A percentile compares a stretch with the other conserved stretches of the same genome.
Conservation (phyloP, 2,113 vertebrate species). For the Actenoides lindsayi region DNA sequence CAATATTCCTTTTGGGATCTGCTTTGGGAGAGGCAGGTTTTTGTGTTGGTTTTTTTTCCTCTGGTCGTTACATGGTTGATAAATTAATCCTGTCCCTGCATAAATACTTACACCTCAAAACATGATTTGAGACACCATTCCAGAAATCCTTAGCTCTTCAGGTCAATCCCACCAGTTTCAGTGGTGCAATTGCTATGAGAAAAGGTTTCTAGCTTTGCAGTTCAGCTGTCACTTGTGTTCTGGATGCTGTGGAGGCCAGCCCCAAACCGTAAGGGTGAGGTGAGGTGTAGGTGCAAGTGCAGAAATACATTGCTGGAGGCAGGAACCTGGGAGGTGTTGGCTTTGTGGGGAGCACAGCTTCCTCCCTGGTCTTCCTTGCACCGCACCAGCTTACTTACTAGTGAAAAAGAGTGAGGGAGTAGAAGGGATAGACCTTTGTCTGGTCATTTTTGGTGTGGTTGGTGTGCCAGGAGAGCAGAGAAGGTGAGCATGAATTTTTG, state of each 20-base stretch:
- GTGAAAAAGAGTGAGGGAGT: background rate
- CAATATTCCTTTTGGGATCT: background rate
- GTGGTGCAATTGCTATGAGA: background rate
- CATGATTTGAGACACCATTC: background rate
- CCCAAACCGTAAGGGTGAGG: background rate
- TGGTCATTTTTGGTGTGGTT: background rate
- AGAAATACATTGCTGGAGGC: background rate
- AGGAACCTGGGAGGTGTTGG: background rate
- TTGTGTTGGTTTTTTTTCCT: background rate
- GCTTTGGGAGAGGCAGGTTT: background rate
- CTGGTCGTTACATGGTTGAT: background rate
- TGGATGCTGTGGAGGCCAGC: background rate
- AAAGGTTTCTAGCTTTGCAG: background rate
- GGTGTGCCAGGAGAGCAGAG: background rate
- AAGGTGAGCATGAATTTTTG: background rate
- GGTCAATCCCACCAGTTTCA: background rate
- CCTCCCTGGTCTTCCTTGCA: background rate
- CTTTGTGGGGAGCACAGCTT: background rate
- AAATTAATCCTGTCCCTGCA: background rate
- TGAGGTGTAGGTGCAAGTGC: background rate
- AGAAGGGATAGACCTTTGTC: background rate
- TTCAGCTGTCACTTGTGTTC: background rate
- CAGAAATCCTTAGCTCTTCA: background rate
- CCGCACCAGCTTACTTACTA: background rate
- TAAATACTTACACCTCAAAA: background rate